Conservation (phyloP, 2,888 invertebrate species). For the Doris montereyensis region DNA sequence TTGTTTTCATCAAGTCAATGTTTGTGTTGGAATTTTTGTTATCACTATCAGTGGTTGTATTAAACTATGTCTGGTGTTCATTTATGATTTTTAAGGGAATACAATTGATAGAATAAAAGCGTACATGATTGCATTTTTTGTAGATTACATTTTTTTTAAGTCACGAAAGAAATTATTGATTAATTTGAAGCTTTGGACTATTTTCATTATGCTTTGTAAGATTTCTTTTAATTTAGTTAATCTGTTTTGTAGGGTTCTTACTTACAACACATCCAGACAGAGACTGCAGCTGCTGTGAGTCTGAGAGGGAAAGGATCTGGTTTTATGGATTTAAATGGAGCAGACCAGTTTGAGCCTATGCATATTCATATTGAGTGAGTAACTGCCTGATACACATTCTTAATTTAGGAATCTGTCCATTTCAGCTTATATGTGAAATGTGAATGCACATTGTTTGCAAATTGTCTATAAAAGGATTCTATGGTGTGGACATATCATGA, state of each 20-base stretch:
- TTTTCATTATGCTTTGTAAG: not conserved
- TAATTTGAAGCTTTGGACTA: not conserved
- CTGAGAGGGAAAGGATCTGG: slow-evolving; percentile 81
- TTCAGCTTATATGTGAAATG: not conserved
- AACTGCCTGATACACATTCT: too few relatives aligned
- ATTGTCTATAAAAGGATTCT: not conserved
- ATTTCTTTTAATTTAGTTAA: not conserved
- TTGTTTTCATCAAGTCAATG: too few relatives aligned
- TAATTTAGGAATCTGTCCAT: not conserved
- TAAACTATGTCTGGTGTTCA: too few relatives aligned
- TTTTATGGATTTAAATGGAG: slow-evolving; percentile 77
- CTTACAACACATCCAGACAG: slow-evolving; percentile 83
- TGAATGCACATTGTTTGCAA: not conserved
- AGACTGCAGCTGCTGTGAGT: slow-evolving; percentile 84
- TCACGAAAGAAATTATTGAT: not conserved
- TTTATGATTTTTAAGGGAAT: too few relatives aligned
- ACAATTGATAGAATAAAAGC: too few relatives aligned
- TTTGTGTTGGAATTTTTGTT: too few relatives aligned
- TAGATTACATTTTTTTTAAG: not conserved
- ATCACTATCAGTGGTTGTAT: too few relatives aligned
- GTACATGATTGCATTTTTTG: not conserved
- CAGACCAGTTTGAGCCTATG: slow-evolving; percentile 81
- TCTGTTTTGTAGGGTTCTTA: slow-evolving; percentile 72
- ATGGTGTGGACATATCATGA: not conserved
- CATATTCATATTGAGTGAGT: slow-evolving; percentile 83